Evolutionary conservation across 2,888 invertebrate species (phyloP).

Genomic region (Papilio gigon): DNA sequence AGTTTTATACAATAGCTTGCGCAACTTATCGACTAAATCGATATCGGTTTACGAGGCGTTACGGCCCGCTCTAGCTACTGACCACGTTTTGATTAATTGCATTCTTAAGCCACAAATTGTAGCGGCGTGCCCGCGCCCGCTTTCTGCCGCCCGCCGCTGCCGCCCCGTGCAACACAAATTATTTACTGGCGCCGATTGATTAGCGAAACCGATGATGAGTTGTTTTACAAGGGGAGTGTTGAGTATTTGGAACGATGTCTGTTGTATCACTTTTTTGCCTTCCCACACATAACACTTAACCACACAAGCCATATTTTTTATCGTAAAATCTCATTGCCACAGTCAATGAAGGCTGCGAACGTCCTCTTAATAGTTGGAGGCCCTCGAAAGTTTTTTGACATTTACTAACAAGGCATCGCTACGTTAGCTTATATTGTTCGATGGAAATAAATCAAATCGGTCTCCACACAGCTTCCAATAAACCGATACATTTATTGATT

Average conservation of each 20-base stretch:
- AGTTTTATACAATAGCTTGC: conserved; percentile 78
- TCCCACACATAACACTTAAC: no score
- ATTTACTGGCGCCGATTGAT: conserved; percentile 79
- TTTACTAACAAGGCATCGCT: conserved; percentile 79
- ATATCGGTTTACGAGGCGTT: conserved; percentile 82
- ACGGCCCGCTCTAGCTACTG: conserved; percentile 78
- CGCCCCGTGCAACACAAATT: conserved; percentile 60
- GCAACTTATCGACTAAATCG: conserved; percentile 82
- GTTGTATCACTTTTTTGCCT: conserved; percentile 57
- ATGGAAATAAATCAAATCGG: conserved; percentile 79
- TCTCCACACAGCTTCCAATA: conserved; percentile 80
- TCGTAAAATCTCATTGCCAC: conserved; percentile 4
- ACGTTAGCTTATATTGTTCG: conserved; percentile 70
- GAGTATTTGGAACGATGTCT: conserved; percentile 61
- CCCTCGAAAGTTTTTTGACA: conserved; percentile 64
- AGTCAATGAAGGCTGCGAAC: conserved; percentile 15
- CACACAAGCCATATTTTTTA: background rate
- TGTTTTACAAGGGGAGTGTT: conserved; percentile 64
- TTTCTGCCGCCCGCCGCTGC: conserved; percentile 48
- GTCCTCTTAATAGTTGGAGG: conserved; percentile 28
- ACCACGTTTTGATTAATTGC: conserved; percentile 81
- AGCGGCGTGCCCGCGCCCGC: conserved; percentile 52
- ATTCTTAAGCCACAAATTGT: conserved; percentile 68
- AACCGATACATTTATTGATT: conserved; percentile 82
- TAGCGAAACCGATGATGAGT: conserved; percentile 72